Conservation (phyloP, 1,140 invertebrate species). For the Macrostomum lignano region DNA sequence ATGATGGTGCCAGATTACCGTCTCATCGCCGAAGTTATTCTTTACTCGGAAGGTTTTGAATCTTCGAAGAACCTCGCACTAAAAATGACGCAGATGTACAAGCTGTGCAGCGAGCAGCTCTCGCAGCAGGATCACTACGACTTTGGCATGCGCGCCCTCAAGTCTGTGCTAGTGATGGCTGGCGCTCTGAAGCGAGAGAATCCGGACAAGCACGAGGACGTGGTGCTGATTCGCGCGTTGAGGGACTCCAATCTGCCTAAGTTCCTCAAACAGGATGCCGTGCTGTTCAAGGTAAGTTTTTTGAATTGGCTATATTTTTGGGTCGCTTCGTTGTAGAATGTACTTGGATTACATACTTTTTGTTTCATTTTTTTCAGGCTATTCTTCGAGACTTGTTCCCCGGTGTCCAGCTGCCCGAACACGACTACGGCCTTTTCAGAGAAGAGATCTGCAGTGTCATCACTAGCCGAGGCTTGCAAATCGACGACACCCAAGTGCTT, state of each 20-base stretch:
- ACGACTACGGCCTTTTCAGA: conserved; percentile 24
- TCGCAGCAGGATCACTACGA: conserved; percentile 70
- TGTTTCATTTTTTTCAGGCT: conserved; percentile 13
- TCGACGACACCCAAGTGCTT: conserved; percentile 16
- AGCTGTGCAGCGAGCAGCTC: conserved; percentile 59
- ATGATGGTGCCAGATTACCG: conserved; percentile 78
- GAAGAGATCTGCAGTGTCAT: conserved; percentile 19
- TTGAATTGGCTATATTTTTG: conserved; percentile 3
- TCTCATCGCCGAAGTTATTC: conserved; percentile 63
- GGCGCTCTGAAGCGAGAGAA: conserved; percentile 27
- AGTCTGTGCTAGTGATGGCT: conserved; percentile 29
- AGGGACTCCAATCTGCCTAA: conserved; percentile 29
- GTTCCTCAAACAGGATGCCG: conserved; percentile 25
- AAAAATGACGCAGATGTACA: conserved; percentile 71
- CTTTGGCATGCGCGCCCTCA: conserved; percentile 53
- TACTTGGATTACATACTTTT: background rate
- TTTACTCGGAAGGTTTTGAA: conserved; percentile 69
- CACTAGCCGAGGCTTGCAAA: conserved; percentile 12
- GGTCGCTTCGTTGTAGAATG: background rate
- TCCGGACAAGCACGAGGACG: conserved; percentile 26
- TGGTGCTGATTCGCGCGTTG: conserved; percentile 25
- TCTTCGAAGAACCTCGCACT: conserved; percentile 49
- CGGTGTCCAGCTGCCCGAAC: conserved; percentile 24
- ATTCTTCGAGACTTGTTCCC: conserved; percentile 29
- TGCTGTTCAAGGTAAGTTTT: conserved; percentile 20